Conservation (phyloP, 1,140 invertebrate species). For the Acromyrmex charruanus region DNA sequence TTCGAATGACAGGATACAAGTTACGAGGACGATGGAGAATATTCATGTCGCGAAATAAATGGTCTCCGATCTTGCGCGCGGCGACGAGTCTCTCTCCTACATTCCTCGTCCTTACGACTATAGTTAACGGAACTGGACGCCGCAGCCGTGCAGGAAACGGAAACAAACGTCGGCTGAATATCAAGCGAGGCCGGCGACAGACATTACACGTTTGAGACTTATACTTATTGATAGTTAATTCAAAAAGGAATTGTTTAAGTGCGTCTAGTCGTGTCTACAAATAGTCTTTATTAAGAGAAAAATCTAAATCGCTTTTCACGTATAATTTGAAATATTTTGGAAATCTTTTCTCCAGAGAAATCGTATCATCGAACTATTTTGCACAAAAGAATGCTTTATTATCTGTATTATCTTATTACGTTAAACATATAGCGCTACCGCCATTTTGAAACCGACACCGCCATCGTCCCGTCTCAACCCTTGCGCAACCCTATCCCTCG, state of each 20-base stretch:
- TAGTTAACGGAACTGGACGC: slow-evolving; percentile 54
- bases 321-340: neutral
- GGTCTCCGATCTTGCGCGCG: slow-evolving; percentile 51
- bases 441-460: slow-evolving; percentile 80
- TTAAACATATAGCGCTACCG: neutral
- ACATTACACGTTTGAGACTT: slow-evolving; percentile 1
- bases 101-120: slow-evolving; percentile 30
- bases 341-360: neutral
- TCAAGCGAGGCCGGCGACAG: slow-evolving; percentile 36
- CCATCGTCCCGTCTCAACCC: slow-evolving; percentile 73
- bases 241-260: neutral
- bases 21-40: slow-evolving; percentile 76
- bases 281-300: neutral
- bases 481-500: slow-evolving; percentile 79
- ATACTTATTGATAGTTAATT: slow-evolving; percentile 17
- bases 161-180: slow-evolving; percentile 71
- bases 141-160: slow-evolving; percentile 56
- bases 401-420: neutral
- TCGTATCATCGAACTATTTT: neutral
- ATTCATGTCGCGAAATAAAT: slow-evolving; percentile 81
- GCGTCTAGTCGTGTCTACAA: neutral
- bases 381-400: neutral
- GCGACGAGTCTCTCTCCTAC: neutral
- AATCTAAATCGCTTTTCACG: neutral
- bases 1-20: slow-evolving; percentile 79